phyloP scores from a whole-genome alignment of 2,797 vertebrate genomes.

The Garrulus glandarius region DNA sequence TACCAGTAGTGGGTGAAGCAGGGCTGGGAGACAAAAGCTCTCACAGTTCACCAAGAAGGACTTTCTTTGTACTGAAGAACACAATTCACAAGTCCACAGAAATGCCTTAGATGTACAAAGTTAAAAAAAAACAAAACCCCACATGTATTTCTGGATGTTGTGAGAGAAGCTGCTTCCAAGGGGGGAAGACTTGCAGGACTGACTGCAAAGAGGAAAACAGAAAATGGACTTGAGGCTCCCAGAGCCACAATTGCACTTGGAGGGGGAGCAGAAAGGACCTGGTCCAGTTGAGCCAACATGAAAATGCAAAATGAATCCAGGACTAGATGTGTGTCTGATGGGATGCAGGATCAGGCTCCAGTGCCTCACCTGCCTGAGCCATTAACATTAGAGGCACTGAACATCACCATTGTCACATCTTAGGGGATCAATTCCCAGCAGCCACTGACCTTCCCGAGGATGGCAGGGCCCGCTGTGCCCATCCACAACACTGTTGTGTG shows the following conservation, averaged over 20 bases:
- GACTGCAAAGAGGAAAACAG: neutral
- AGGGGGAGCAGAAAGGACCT: neutral
- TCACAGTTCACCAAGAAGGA: neutral
- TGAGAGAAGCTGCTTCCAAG: neutral
- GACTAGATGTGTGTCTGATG: neutral
- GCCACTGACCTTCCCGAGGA: rapidly evolving
- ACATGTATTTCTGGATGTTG: neutral
- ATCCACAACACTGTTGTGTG: rapidly evolving
- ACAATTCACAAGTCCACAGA: neutral
- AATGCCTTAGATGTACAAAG: neutral
- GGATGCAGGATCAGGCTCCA: neutral
- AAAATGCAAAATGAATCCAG: neutral
- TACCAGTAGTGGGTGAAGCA: neutral
- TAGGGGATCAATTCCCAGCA: neutral
- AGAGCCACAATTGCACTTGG: neutral
- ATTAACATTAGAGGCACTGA: neutral
- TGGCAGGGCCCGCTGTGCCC: neutral
- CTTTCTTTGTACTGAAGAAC: constrained; percentile 8
- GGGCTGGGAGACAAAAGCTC: neutral
- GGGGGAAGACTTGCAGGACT: neutral
- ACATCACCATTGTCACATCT: neutral
- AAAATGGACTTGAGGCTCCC: neutral
- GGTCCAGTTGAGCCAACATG: neutral
- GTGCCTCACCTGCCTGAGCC: neutral
- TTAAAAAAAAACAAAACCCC: rapidly evolving